phyloP scores from a whole-genome alignment of 2,888 invertebrate genomes.

The Lasioglossum vierecki region DNA sequence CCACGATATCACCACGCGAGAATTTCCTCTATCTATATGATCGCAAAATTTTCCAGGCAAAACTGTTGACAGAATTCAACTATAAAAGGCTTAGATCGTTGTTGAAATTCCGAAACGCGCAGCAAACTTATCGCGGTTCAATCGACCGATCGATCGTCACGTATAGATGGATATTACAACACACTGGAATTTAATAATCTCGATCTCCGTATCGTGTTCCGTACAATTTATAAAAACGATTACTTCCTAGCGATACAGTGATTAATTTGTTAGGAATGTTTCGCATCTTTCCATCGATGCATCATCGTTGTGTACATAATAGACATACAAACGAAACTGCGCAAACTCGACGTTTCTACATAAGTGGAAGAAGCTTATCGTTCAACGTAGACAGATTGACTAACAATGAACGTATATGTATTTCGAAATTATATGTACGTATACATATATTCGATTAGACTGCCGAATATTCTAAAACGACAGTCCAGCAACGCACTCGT shows the following conservation, averaged over 20 bases:
- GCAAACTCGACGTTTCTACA: background rate
- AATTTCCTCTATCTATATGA: background rate
- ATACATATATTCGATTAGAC: background rate
- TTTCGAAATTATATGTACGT: background rate
- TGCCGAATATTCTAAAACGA: background rate
- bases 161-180: background rate
- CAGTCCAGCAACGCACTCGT: background rate
- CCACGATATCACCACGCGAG: conserved; percentile 6
- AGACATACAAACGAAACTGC: background rate
- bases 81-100: conserved; percentile 1
- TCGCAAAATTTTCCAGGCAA: background rate
- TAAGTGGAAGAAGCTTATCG: background rate
- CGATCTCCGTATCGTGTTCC: background rate
- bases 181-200: background rate
- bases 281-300: background rate
- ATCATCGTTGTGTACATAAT: background rate
- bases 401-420: background rate
- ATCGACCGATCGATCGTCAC: background rate
- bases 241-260: background rate
- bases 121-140: background rate
- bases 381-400: background rate
- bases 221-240: background rate
- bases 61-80: background rate
- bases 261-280: background rate
- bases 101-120: background rate